Conservation (phyloP, 2,888 invertebrate genomes). For the Cremastinae sp. region DNA sequence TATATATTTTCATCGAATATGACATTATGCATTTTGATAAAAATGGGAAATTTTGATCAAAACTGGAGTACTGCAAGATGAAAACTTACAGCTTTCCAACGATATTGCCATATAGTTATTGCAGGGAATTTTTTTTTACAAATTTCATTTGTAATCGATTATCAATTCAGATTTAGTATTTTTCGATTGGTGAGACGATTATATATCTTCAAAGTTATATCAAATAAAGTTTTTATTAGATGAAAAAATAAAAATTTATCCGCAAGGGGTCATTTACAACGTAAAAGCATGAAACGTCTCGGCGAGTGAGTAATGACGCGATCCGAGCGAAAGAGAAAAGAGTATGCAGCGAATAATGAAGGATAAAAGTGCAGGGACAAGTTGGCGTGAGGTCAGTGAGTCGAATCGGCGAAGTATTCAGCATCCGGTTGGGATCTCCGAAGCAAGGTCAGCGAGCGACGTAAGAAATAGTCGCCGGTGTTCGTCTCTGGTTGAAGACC, state of each 20-base stretch:
- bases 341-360: not conserved
- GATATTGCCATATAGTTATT: no score
- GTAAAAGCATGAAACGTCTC: not conserved
- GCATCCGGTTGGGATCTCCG: slow-evolving; percentile 56
- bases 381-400: slow-evolving; percentile 50
- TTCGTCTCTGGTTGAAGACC: slow-evolving; percentile 5
- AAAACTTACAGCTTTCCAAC: no score
- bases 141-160: no score
- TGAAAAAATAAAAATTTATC: not conserved
- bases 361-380: slow-evolving; percentile 31
- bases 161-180: no score
- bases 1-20: no score
- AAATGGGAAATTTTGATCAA: no score
- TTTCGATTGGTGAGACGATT: no score
- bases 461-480: slow-evolving; percentile 22
- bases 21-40: no score
- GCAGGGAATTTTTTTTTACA: no score
- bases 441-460: slow-evolving; percentile 48
- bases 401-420: slow-evolving; percentile 38
- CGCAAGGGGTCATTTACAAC: not conserved
- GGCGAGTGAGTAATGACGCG: slow-evolving; percentile 40
- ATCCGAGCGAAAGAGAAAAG: slow-evolving; percentile 13
- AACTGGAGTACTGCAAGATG: no score
- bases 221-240: no score
- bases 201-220: no score